phyloP scores from a whole-genome alignment of 2,888 invertebrate species.

The Oegoconia quadripuncta region DNA sequence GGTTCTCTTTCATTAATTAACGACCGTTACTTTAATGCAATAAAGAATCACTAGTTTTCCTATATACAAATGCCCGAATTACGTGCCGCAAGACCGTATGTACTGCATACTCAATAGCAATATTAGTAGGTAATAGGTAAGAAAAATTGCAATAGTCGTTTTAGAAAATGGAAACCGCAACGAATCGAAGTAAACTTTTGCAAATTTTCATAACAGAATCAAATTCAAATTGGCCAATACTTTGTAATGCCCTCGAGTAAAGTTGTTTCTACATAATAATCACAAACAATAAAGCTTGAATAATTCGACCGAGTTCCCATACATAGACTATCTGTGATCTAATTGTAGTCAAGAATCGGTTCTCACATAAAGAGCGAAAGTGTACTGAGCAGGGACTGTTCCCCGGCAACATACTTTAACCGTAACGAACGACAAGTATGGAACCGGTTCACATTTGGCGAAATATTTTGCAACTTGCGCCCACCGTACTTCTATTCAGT shows the following conservation, averaged over 20 bases:
- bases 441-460: conserved; percentile 61
- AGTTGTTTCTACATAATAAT: conserved; percentile 39
- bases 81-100: too few relatives aligned
- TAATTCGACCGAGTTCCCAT: conserved; percentile 48
- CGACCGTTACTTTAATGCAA: too few relatives aligned
- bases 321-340: conserved; percentile 23
- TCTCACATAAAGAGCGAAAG: conserved; percentile 51
- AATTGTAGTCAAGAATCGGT: conserved; percentile 22
- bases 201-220: conserved; percentile 11
- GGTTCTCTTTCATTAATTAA: too few relatives aligned
- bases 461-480: conserved; percentile 60
- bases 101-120: too few relatives aligned
- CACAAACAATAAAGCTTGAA: conserved; percentile 35
- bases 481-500: conserved; percentile 17
- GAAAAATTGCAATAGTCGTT: neutral
- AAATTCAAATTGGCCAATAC: conserved; percentile 33
- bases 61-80: too few relatives aligned
- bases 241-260: conserved; percentile 31
- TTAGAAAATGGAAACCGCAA: conserved; percentile 4
- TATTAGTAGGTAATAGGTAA: too few relatives aligned
- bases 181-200: neutral
- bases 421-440: conserved; percentile 18
- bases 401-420: conserved; percentile 6
- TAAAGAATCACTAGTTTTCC: too few relatives aligned
- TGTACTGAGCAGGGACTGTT: conserved; percentile 23